A percentile compares a stretch with the other conserved stretches of the same genome.
Conservation (phyloP, 2,113 vertebrate genomes). For the Pelecanoides urinatrix region DNA sequence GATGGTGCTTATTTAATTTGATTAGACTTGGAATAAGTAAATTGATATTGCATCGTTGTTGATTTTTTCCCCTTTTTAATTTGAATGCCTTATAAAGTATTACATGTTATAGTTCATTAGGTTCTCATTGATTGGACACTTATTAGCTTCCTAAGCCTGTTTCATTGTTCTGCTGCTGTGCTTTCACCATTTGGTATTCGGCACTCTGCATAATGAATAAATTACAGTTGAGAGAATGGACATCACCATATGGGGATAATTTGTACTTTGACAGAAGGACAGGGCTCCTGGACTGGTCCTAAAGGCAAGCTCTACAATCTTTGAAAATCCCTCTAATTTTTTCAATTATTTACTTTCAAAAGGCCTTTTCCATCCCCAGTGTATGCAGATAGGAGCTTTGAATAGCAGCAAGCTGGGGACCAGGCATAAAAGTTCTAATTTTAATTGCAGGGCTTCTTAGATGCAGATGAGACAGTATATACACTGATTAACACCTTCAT, state of each 20-base stretch:
- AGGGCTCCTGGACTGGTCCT: slow-evolving; percentile 44
- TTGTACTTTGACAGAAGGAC: slow-evolving; percentile 67
- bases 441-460: slow-evolving; percentile 66
- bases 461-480: slow-evolving; percentile 44
- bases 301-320: slow-evolving; percentile 50
- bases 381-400: slow-evolving; percentile 36
- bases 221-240: slow-evolving; percentile 63
- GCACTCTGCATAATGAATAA: slow-evolving; percentile 60
- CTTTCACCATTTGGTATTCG: slow-evolving; percentile 56
- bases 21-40: not conserved
- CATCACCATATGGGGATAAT: slow-evolving; percentile 57
- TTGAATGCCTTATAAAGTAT: slow-evolving; percentile 31
- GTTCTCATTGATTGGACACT: slow-evolving; percentile 22
- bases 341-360: slow-evolving; percentile 70
- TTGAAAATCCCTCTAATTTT: slow-evolving; percentile 66
- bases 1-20: not conserved
- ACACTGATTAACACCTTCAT: slow-evolving; percentile 61
- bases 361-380: slow-evolving; percentile 50
- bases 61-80: not conserved
- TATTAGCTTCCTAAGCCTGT: slow-evolving; percentile 24
- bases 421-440: slow-evolving; percentile 49
- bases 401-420: slow-evolving; percentile 49
- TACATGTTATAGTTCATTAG: slow-evolving; percentile 30
- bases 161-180: slow-evolving; percentile 45
- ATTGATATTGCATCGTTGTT: not conserved